Evolutionary conservation across 92 coral and sea anemone genomes (phyloP), one percentile per base, ranked within the genome.

Genomic region (Porites lobata): DNA sequence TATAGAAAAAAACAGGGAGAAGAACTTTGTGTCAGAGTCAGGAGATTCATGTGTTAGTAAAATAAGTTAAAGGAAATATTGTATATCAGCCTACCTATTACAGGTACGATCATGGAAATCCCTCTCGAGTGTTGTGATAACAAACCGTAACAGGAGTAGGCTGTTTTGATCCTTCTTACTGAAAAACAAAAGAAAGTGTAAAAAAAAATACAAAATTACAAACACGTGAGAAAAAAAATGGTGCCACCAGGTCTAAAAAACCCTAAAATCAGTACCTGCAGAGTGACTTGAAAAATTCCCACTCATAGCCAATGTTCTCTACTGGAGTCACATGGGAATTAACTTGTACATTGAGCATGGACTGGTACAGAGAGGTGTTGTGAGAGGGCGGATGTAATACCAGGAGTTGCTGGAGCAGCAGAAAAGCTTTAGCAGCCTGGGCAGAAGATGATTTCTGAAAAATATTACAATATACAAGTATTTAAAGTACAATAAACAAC

Each of bases 361-460:
- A 70, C 61, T 85, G 91, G 84, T 95, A 95, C 43, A 95, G 77
- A 58, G 43, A 32, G 11, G 92, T 50, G 85, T 79, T 79, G 3
- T 79, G 17, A 43, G 89, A 75, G 43, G 95, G 96, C 10, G 93
- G 91, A 79, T 95, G 98, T 2, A 95, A 84, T 0, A 54, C 47
- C 8, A 95, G 77, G 9, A 95, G 81, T 18, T 78, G 87, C 22
- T 95, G 96, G 17, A 95, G 92, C 7, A 86, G 61, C 54, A 84
- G 62, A 77, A 86, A 88, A 2, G 94, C 94, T 78, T 91, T 86
- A 43, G 58, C 72, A 11, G 96, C 96, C 72, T 78, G 90, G 20
- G 58, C 62, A 75, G 57, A 53, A 15, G 91, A 81, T 8, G 98
- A 85, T 75, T 93, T 93, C 98, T 95, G 90, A 20, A 78, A 86